Percentiles rank a stretch among this genome's conserved stretches.
phyloP scores from a whole-genome alignment of 2,888 invertebrate species.

The Xanthia icteritia region DNA sequence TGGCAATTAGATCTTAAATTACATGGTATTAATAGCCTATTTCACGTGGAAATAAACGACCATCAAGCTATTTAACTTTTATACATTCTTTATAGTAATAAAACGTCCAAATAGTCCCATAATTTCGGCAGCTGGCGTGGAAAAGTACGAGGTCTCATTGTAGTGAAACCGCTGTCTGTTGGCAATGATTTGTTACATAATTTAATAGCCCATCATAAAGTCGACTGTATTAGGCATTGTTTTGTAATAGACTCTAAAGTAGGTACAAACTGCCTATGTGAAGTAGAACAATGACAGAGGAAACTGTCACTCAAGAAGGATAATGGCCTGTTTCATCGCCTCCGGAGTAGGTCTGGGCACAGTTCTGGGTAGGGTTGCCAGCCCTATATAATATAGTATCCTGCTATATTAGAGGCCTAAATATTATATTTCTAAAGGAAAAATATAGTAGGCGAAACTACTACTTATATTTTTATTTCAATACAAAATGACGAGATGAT shows the following conservation, averaged over 20 bases:
- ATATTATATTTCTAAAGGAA: too few relatives aligned
- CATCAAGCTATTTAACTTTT: slow-evolving; percentile 1
- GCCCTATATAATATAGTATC: too few relatives aligned
- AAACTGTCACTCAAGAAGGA: not conserved
- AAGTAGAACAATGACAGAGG: slow-evolving; percentile 16
- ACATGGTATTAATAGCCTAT: slow-evolving; percentile 9
- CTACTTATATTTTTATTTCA: too few relatives aligned
- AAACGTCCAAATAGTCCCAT: slow-evolving; percentile 13
- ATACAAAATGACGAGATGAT: too few relatives aligned
- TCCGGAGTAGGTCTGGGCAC: not conserved
- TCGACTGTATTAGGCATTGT: slow-evolving; percentile 42
- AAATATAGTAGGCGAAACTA: too few relatives aligned
- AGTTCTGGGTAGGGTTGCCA: too few relatives aligned
- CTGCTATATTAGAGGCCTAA: too few relatives aligned
- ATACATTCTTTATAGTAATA: slow-evolving; percentile 5
- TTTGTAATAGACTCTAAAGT: slow-evolving; percentile 31
- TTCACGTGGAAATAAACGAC: slow-evolving; percentile 16
- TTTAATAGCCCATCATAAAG: slow-evolving; percentile 32
- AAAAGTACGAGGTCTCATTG: slow-evolving; percentile 37
- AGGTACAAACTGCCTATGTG: not conserved
- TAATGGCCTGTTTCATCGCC: not conserved
- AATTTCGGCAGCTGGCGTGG: slow-evolving; percentile 27
- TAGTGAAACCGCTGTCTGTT: slow-evolving; percentile 13
- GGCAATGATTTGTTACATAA: slow-evolving; percentile 48
- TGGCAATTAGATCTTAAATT: not conserved